Evolutionary conservation across 2,797 vertebrate species (phyloP), one percentile per base, ranked within the genome.

Genomic region (Natrix natrix): DNA sequence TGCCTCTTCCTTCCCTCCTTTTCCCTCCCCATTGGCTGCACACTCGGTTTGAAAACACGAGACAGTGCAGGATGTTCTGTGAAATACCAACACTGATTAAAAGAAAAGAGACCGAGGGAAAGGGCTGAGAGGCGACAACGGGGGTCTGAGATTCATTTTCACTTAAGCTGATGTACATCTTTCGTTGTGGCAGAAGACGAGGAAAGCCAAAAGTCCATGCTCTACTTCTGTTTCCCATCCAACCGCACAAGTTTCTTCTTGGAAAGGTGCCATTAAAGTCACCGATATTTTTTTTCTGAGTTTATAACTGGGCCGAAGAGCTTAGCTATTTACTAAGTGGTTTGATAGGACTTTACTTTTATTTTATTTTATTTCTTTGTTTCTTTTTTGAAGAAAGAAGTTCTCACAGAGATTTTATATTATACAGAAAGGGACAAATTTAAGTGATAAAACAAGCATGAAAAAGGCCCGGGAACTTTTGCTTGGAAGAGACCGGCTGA

Each of bases 151-250:
- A 55, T 24, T 61, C 17, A 22, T 90, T 93, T 55, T 83, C 91
- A 87, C 20, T 37, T 48, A 55, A 0, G 55, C n/a, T 88, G 91
- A 66, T 43, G 74, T 37, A 8, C n/a, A 60, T 6, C 54, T 32
- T 69, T 28, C 1, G 8, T 11, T 16, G 54, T 56, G 88, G 55
- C 5, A 20, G 0, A 43, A 48, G 92, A 28, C 4, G 55, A 89
- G 52, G 87, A 20, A 90, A 94, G 87, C 95, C 95, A 95, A 96
- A 95, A 95, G 96, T 89, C 88, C 28, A 87, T 48, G 88, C 83
- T 54, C 8, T 6, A 91, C 28, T 66, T 0, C 26, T 2, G 0
- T 60, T n/a, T 69, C 94, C 74, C 74, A 22, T 2, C 8, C 74
- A 83, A 11, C 69, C 6, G 4, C 66, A 37, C 37, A 7, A 66